Evolutionary conservation across 2,888 invertebrate genomes (phyloP).

Genomic region (Phortica magna): DNA sequence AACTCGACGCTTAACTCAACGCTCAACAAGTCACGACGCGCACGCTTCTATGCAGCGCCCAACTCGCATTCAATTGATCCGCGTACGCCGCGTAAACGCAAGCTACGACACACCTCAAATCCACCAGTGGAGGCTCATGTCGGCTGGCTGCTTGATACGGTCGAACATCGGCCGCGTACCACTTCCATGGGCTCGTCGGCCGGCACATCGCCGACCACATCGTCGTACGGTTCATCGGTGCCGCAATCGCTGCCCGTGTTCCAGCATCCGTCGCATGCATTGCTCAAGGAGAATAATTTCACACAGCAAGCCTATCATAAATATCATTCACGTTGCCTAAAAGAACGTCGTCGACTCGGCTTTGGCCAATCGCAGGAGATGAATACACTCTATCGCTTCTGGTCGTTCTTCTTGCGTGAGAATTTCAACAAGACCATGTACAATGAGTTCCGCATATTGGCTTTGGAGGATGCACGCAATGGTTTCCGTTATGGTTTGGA

Average conservation of each 20-base stretch:
- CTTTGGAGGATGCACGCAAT: constrained; percentile 94
- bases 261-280: constrained; percentile 97
- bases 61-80: constrained; percentile 85
- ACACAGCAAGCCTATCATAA: constrained; percentile 98
- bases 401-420: constrained; percentile 99
- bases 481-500: constrained; percentile 94
- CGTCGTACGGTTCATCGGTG: constrained; percentile 81
- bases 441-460: constrained; percentile 92
- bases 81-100: constrained; percentile 88
- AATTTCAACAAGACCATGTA: constrained; percentile 99
- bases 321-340: constrained; percentile 92
- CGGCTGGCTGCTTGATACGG: constrained; percentile 97
- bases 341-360: constrained; percentile 95
- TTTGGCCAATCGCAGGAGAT: constrained; percentile 98
- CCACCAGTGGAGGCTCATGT: constrained; percentile 97
- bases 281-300: constrained; percentile 97
- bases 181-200: constrained; percentile 89
- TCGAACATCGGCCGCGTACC: constrained; percentile 89
- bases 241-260: constrained; percentile 92
- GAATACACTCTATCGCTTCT: constrained; percentile 99
- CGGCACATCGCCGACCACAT: constrained; percentile 86
- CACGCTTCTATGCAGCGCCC: constrained; percentile 96
- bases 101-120: constrained; percentile 94
- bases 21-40: constrained; percentile 79
- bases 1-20: constrained; percentile 72